Conservation (phyloP, 92 coral and sea anemone species). For the Paramuricea clavata region DNA sequence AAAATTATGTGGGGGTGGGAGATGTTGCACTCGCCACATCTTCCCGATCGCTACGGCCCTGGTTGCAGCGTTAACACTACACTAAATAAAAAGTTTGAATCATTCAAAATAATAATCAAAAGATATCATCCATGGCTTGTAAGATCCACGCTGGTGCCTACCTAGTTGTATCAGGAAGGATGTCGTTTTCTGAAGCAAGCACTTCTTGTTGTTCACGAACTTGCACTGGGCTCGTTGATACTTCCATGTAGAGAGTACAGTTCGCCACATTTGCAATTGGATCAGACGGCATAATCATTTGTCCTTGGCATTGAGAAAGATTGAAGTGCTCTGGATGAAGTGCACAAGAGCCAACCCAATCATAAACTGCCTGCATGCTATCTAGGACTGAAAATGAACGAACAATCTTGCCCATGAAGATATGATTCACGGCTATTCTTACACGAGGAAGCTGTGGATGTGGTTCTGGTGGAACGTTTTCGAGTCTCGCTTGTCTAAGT, state of each 20-base stretch:
- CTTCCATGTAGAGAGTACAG: constrained; percentile 61
- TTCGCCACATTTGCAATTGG: constrained; percentile 17
- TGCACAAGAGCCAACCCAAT: constrained; percentile 64
- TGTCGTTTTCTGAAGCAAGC: constrained; percentile 37
- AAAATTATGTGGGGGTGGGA: too few relatives aligned
- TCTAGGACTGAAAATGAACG: constrained; percentile 54
- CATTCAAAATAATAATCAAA: not conserved
- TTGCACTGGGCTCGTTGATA: constrained; percentile 17
- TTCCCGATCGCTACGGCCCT: too few relatives aligned
- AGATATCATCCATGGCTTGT: not conserved
- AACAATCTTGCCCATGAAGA: constrained; percentile 56
- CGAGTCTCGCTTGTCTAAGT: too few relatives aligned
- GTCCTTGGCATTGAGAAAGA: constrained; percentile 44
- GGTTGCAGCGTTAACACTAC: not conserved
- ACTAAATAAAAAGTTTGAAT: not conserved
- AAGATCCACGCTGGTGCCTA: not conserved
- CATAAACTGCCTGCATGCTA: constrained; percentile 64
- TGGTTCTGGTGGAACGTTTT: constrained; percentile 52
- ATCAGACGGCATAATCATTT: constrained; percentile 41
- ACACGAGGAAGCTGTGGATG: constrained; percentile 46
- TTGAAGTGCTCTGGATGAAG: constrained; percentile 54
- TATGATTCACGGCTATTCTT: constrained; percentile 60
- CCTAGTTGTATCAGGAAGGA: constrained; percentile 37
- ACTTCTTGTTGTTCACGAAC: constrained; percentile 41
- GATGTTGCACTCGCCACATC: too few relatives aligned